Base-by-base conservation (phyloP, 1,140 invertebrate species). In the Globodera rostochiensis region DNA sequence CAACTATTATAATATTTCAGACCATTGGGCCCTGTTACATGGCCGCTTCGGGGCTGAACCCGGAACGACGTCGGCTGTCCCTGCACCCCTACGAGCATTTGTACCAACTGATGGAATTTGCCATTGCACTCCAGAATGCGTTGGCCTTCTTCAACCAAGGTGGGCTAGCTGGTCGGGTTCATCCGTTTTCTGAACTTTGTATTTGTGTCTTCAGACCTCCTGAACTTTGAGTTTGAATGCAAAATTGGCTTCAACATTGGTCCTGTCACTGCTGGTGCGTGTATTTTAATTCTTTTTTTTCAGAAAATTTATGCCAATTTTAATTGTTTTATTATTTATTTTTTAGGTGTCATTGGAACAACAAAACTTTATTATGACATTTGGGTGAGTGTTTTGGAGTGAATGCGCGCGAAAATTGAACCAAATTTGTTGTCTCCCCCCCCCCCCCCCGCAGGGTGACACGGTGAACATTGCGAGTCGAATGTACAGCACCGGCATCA, bases 11-110 rank as follows among this genome's bases (percentile, higher is more conserved):
- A 13, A 6, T 71, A 9, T 36, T 47, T 71, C 69, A 71, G 90
- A 98, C 96, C 0, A 98, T 98, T 80, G 96, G 96, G 5, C 94
- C 94, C 82, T 97, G 96, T 0, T 98, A 96, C 85, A 98, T 98
- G 96, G 96, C 96, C 3, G 96, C 96, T 0, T 96, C 95, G 80
- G 96, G 96, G 0, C 90, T 98, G 19, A 89, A 89, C 81, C 95
- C 13, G 25, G 89, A 90, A 64, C 70, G 84, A 67, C 79, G 88
- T 67, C 81, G 86, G 13, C 80, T 88, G 19, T 80, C 84, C 36
- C 50, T 86, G 46, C 89, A 89, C 83, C 88, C 88, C 4, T 89
- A 89, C 74, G 89, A 89, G 57, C 88, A 89, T 80, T 74, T 89
- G 21, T 90, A 88, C 74, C 86, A 86, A 82, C 79, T 89, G 77